phyloP scores from a whole-genome alignment of 2,113 vertebrate genomes.

The Osmerus mordax region DNA sequence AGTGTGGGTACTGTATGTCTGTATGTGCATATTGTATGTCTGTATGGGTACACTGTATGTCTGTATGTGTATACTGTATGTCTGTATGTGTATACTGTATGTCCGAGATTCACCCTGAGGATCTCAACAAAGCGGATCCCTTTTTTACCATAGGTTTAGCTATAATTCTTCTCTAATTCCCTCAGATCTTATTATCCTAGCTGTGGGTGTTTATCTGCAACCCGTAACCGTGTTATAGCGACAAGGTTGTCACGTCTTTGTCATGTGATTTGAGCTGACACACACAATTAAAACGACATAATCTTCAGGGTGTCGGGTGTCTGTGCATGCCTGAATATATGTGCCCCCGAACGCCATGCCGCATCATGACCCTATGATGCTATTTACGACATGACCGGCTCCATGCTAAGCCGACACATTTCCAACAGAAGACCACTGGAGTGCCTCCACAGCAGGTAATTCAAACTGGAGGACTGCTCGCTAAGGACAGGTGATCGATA shows the following conservation, averaged over 20 bases:
- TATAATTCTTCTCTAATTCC: no score
- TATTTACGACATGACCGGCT: constrained; percentile 58
- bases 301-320: constrained; percentile 48
- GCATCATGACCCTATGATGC: constrained; percentile 46
- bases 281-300: background rate
- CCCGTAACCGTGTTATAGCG: background rate
- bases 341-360: constrained; percentile 31
- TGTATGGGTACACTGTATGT: no score
- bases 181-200: no score
- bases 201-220: no score
- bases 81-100: no score
- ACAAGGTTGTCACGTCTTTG: constrained; percentile 56
- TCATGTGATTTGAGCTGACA: constrained; percentile 55
- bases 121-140: no score
- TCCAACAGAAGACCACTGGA: constrained; percentile 30
- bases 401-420: constrained; percentile 45
- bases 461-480: constrained; percentile 35
- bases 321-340: constrained; percentile 40
- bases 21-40: no score
- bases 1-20: no score
- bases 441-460: constrained; percentile 47
- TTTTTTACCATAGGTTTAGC: no score
- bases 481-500: constrained; percentile 44
- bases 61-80: no score
- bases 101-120: no score